Evolutionary conservation across 2,113 vertebrate genomes (phyloP), one percentile per base, ranked within the genome.

Genomic region (Dromas ardeola): DNA sequence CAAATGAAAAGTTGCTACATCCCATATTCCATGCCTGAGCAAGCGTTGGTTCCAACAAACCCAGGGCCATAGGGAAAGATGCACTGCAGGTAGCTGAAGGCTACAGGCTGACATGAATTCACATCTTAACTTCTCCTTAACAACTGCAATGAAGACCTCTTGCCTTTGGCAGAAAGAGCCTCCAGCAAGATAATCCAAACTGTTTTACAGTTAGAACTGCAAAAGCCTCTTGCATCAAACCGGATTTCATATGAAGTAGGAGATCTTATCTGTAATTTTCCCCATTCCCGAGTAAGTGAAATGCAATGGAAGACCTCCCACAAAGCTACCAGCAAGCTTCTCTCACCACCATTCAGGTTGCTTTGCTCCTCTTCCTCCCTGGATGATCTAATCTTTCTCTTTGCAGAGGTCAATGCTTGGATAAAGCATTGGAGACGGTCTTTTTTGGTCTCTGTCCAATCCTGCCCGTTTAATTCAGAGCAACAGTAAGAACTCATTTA

Each of bases 311-410:
- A 65, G 71, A 72, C 59, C 43, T 65, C 77, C 49, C 63, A 55
- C 59, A 80, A 71, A 91, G 70, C 49, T 59, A 49, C 49, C 6
- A n/a, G 70, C 0, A 0, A 79, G 42, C 45, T 80, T 27, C 69
- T 50, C 62, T 79, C 56, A 43, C 67, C 43, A 81, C n/a, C 58
- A 69, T 23, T 86, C 61, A 45, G 69, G 43, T 8, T 89, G 38
- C 52, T 56, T 63, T 86, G 81, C 49, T 63, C 25, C 42, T 76
- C 36, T 73, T 89, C 45, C 23, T 84, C 67, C 72, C 42, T 10
- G 45, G 26, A 52, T 84, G 81, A 91, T 50, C 76, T 72, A 38
- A 87, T 89, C 84, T 65, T 73, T 65, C 84, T 86, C 84, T 69
- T 81, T 61, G 59, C 49, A 84, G 73, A 91, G 72, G 63, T 40